Conservation (phyloP, 2,888 invertebrate genomes). For the Mermis nigrescens region DNA sequence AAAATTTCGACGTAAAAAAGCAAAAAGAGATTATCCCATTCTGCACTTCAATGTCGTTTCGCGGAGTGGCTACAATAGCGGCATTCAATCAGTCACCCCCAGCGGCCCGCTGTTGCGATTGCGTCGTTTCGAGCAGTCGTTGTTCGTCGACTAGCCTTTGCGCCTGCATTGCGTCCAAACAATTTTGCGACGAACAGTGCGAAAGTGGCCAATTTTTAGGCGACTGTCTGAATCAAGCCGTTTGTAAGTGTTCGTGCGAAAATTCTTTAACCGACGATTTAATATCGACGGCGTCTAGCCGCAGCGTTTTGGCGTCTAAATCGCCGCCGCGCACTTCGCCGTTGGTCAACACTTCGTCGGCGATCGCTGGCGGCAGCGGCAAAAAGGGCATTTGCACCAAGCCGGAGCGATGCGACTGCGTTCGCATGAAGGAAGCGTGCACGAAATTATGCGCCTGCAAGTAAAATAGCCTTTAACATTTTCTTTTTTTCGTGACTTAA, state of each 20-base stretch:
- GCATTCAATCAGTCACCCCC: too few species aligned
- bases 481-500: neutral
- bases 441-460: slow-evolving; percentile 29
- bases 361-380: slow-evolving; percentile 10
- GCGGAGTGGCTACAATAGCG: too few species aligned
- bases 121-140: slow-evolving; percentile 27
- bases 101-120: slow-evolving; percentile 40
- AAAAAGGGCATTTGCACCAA: slow-evolving; percentile 30
- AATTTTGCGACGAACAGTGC: slow-evolving; percentile 32
- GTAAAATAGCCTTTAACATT: too few species aligned
- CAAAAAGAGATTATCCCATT: too few species aligned
- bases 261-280: slow-evolving; percentile 12
- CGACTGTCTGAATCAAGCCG: slow-evolving; percentile 31
- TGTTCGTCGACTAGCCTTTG: slow-evolving; percentile 26
- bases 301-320: neutral
- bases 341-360: neutral
- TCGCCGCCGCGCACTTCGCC: neutral
- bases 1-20: too few species aligned
- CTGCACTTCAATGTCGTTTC: too few species aligned
- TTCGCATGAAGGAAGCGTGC: slow-evolving; percentile 31
- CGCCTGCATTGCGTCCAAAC: slow-evolving; percentile 27
- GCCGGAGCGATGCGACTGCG: slow-evolving; percentile 28
- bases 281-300: neutral
- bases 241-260: slow-evolving; percentile 32
- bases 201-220: slow-evolving; percentile 30